Percentiles rank a stretch among this genome's conserved stretches.
Conservation (phyloP, 2,797 vertebrate genomes). For the Cossypha caffra region DNA sequence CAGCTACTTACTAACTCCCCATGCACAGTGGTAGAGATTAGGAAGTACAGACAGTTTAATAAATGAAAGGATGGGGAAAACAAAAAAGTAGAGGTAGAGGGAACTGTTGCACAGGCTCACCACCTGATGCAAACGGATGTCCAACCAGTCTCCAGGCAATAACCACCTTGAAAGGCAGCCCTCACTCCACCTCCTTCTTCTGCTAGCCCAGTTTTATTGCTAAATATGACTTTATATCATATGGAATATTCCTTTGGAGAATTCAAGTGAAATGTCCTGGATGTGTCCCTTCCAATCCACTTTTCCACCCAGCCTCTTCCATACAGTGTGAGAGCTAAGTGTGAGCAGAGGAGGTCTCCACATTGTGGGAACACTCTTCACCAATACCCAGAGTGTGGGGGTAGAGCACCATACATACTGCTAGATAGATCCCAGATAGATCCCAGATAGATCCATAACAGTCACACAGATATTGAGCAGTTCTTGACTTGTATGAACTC, state of each 20-base stretch:
- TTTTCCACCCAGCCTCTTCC: neutral
- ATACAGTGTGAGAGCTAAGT: neutral
- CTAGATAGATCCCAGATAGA: neutral
- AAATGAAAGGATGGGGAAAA: neutral
- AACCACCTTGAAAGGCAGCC: neutral
- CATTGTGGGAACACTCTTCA: neutral
- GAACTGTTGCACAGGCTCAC: neutral
- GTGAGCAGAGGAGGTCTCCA: neutral
- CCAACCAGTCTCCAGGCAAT: neutral
- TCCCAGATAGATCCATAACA: neutral
- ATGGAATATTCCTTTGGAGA: neutral
- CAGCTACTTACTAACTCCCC: neutral
- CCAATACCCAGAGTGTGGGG: neutral
- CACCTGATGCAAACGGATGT: neutral
- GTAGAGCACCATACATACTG: neutral
- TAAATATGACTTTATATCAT: neutral
- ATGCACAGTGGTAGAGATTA: neutral
- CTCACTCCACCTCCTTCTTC: neutral
- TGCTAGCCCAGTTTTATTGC: neutral
- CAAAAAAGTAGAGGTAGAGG: neutral
- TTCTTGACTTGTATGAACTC: neutral
- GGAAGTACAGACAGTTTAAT: neutral
- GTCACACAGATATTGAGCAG: neutral
- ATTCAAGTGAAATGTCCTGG: neutral
- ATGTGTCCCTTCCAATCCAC: neutral